These are phyloP conservation scores for Ataeniobius toweri DNA, from an alignment of 2,797 vertebrate species.

Conservation along the genomic window DNA sequence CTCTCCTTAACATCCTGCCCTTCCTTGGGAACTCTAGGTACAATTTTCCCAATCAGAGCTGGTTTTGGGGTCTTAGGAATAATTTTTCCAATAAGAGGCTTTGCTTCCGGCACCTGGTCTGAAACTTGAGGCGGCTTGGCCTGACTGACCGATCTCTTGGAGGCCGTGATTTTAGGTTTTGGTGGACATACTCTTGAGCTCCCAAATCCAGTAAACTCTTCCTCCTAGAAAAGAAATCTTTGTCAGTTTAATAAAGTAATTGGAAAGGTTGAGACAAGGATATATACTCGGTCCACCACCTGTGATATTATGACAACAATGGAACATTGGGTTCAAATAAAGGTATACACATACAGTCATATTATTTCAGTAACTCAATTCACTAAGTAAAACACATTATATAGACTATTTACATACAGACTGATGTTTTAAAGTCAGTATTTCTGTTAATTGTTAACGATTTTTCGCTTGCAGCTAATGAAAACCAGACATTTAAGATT, in stretches of 20 bases:
- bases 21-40: slow-evolving; percentile 55
- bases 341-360: too few species aligned
- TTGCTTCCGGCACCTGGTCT: slow-evolving; percentile 55
- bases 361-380: too few species aligned
- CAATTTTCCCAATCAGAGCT: slow-evolving; percentile 65
- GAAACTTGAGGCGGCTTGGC: slow-evolving; percentile 58
- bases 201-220: slow-evolving; percentile 87
- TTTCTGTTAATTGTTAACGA: too few species aligned
- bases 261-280: background rate
- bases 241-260: background rate
- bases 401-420: too few species aligned
- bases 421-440: too few species aligned
- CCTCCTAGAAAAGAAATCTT: slow-evolving; percentile 72
- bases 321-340: background rate
- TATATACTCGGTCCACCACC: background rate
- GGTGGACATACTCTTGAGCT: slow-evolving; percentile 51
- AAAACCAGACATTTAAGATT: too few species aligned
- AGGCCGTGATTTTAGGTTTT: slow-evolving; percentile 33
- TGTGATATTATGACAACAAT: background rate
- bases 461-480: too few species aligned
- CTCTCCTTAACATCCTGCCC: slow-evolving; percentile 30
- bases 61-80: slow-evolving; percentile 60
- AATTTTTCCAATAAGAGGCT: slow-evolving; percentile 65
- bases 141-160: slow-evolving; percentile 38
- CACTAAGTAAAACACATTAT: too few species aligned